Evolutionary conservation across 2,888 invertebrate genomes (phyloP).

Genomic region (Parnassius glacialis): DNA sequence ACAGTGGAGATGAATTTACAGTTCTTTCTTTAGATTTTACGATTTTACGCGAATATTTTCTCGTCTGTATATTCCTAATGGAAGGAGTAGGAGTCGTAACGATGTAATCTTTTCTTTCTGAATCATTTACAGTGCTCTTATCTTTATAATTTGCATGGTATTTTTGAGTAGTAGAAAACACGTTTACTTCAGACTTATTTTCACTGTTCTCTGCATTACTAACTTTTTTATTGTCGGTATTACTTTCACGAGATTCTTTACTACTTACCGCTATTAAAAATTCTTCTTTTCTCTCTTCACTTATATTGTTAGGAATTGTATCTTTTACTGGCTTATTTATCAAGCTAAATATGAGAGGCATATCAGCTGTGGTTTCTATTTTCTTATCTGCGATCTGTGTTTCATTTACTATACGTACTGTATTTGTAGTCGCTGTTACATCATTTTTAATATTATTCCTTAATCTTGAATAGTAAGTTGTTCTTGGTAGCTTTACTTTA

Average conservation of each 20-base stretch:
- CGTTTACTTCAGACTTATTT: constrained; percentile 43
- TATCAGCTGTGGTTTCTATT: constrained; percentile 48
- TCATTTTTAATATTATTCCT: constrained; percentile 45
- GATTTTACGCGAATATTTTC: constrained; percentile 56
- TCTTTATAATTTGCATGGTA: constrained; percentile 68
- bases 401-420: constrained; percentile 34
- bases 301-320: constrained; percentile 32
- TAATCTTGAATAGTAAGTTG: constrained; percentile 62
- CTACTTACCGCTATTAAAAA: constrained; percentile 61
- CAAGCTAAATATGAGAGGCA: constrained; percentile 60
- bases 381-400: constrained; percentile 44
- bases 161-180: constrained; percentile 53
- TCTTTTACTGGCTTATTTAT: constrained; percentile 47
- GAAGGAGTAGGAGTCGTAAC: constrained; percentile 48
- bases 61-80: constrained; percentile 64
- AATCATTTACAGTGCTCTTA: constrained; percentile 36
- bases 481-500: constrained; percentile 54
- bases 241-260: constrained; percentile 61
- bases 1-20: constrained; percentile 40
- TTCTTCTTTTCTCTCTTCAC: constrained; percentile 43
- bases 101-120: constrained; percentile 41
- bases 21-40: constrained; percentile 42
- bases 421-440: constrained; percentile 38
- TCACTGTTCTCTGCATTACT: constrained; percentile 49
- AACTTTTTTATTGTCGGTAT: constrained; percentile 47